phyloP scores from a whole-genome alignment of 2,113 vertebrate species.

The Numenius arquata region DNA sequence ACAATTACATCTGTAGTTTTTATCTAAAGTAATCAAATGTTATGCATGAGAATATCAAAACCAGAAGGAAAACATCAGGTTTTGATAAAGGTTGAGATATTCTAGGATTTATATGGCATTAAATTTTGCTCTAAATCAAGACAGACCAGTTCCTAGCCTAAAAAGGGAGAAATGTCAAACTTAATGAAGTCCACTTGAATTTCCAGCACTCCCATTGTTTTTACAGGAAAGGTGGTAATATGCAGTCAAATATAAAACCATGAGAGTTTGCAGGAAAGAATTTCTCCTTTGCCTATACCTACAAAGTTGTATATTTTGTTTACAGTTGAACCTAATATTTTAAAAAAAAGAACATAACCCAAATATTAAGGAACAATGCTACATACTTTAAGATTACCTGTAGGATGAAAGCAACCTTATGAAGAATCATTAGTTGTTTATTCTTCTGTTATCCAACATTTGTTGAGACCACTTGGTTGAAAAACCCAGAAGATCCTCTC shows the following conservation, averaged over 20 bases:
- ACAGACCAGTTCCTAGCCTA: not conserved
- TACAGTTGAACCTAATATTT: not conserved
- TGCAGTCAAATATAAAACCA: not conserved
- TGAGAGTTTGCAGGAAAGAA: not conserved
- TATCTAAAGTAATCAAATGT: constrained; percentile 13
- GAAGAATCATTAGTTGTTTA: not conserved
- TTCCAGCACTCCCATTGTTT: not conserved
- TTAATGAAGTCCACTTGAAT: not conserved
- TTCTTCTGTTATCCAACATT: not conserved
- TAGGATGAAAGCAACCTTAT: not conserved
- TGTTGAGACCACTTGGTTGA: not conserved
- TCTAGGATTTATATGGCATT: not conserved
- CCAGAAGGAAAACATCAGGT: constrained; percentile 17
- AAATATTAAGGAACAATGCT: not conserved
- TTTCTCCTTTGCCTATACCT: not conserved
- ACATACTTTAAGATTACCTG: not conserved
- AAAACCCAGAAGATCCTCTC: not conserved
- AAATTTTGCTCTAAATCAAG: not conserved
- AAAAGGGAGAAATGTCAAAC: not conserved
- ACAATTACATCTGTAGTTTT: constrained; percentile 36
- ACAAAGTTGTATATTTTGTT: not conserved
- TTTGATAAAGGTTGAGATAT: constrained; percentile 32
- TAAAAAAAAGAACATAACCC: not conserved
- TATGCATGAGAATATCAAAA: not conserved
- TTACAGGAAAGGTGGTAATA: not conserved